Evolutionary conservation across 2,888 invertebrate genomes (phyloP), one percentile per base, ranked within the genome.

Genomic region (Rambutsinella grinnellia): DNA sequence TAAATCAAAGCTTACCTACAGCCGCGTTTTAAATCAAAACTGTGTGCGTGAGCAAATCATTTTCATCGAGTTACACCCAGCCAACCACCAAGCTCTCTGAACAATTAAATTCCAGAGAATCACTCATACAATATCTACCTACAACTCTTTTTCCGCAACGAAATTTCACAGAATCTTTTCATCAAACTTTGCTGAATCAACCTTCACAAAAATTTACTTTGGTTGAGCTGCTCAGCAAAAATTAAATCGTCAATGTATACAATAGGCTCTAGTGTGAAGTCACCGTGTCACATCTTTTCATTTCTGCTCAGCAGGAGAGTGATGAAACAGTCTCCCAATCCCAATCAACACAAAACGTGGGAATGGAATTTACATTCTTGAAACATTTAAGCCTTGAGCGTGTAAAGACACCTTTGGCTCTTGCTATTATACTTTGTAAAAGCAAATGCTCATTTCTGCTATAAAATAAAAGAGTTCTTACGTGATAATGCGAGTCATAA

Each of bases 311-410:
- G 67, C 74, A 61, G 47, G 67, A 74, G 27, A 44, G 53, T 23
- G 46, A 53, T 36, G 51, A 54, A 61, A 58, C 28, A 21, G 36
- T 46, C 51, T 44, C 54, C 66, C 62, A 24, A 23, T 28, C 57
- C 53, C 53, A 65, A 65, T 65, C 53, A 53, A 36, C 53, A 49
- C 17, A 67, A 17, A 66, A 61, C 67, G 67, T 74, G 56, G 61
- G 67, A 74, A 74, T 67, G 57, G 74, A 57, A 74, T 67, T 67
- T 72, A 23, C 58, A 28, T 28, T 24, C 27, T 15, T 27, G 8
- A 19, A 58, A 6, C 26, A 17, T 62, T n/a, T 47, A 26, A 36
- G 36, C 36, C 36, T n/a, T 36, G 36, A 36, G 36, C 36, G 49
- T 49, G 15, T n/a, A 49, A 49, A 49, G n/a, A 49, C 15, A 5